A percentile compares a stretch with the other conserved stretches of the same genome.
phyloP scores from a whole-genome alignment of 2,113 vertebrate genomes.

The Carassius auratus region DNA sequence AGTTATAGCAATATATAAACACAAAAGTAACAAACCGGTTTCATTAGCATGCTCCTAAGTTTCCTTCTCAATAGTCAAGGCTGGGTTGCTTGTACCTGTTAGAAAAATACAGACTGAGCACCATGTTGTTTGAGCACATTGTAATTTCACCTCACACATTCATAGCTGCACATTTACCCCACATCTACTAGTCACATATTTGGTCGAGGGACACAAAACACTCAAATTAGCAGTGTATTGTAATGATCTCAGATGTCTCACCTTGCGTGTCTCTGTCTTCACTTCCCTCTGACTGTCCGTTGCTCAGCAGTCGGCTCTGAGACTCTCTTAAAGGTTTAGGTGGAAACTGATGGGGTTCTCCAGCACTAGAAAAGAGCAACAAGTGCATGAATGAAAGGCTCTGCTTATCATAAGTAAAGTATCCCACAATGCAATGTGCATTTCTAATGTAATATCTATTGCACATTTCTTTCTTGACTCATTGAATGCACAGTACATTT shows the following conservation, averaged over 20 bases:
- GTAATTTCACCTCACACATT: not conserved
- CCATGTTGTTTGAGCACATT: not conserved
- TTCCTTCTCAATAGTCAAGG: constrained; percentile 91
- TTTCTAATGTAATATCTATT: no score
- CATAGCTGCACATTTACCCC: not conserved
- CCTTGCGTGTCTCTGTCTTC: constrained; percentile 83
- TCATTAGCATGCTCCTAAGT: constrained; percentile 71
- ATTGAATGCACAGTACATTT: no score
- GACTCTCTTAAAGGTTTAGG: constrained; percentile 90
- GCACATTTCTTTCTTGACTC: no score
- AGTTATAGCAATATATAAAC: constrained; percentile 58
- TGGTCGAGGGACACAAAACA: no score
- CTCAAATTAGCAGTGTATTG: not conserved
- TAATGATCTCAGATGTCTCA: constrained; percentile 59
- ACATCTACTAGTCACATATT: no score
- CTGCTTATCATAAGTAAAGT: not conserved
- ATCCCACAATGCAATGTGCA: not conserved
- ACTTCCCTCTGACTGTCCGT: constrained; percentile 75
- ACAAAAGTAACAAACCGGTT: constrained; percentile 48
- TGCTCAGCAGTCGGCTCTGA: constrained; percentile 90
- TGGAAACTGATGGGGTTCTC: constrained; percentile 86
- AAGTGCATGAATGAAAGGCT: not conserved
- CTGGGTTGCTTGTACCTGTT: constrained; percentile 91
- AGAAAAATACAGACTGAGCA: constrained; percentile 35
- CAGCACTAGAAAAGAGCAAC: constrained; percentile 61